These are phyloP conservation scores for Matsumurasca onukii DNA, from an alignment of 1,140 invertebrate genomes.

Conservation along the genomic window DNA sequence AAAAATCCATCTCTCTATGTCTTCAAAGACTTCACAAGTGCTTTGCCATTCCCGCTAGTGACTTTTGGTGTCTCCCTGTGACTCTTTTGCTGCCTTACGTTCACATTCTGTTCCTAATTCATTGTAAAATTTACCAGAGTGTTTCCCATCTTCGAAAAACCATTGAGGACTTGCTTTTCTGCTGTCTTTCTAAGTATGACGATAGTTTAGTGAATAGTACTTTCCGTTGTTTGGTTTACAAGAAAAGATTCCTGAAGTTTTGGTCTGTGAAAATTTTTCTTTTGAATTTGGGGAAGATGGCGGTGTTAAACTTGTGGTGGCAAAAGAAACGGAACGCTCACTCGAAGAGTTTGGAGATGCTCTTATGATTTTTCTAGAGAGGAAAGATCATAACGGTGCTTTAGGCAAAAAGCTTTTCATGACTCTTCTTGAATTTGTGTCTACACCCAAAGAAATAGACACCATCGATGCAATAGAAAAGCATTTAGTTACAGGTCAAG, in stretches of 20 bases:
- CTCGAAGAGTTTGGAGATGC: conserved; percentile 23
- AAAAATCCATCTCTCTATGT: conserved; percentile 46
- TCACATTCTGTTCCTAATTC: conserved; percentile 49
- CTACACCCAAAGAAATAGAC: background rate
- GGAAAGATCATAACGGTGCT: conserved; percentile 11
- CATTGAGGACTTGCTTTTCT: conserved; percentile 46
- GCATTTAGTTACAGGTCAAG: conserved; percentile 45
- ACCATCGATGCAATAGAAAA: conserved; percentile 36
- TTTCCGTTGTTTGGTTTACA: conserved; percentile 46
- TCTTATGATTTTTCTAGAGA: conserved; percentile 25
- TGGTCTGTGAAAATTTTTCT: conserved; percentile 44
- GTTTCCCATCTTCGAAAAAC: conserved; percentile 44
- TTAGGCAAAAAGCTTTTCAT: conserved; percentile 27
- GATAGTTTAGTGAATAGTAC: conserved; percentile 33
- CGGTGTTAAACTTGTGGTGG: conserved; percentile 41
- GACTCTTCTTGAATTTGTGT: conserved; percentile 25
- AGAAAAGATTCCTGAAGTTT: conserved; percentile 18
- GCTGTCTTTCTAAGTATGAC: conserved; percentile 42
- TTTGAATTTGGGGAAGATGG: conserved; percentile 48
- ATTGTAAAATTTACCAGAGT: conserved; percentile 45
- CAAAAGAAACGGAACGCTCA: conserved; percentile 25
- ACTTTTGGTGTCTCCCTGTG: conserved; percentile 46
- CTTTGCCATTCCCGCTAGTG: conserved; percentile 45
- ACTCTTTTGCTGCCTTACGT: conserved; percentile 43
- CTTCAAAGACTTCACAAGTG: conserved; percentile 49